Evolutionary conservation across 1,140 invertebrate species (phyloP), one percentile per base, ranked within the genome.

Genomic region (Aricia agestis): DNA sequence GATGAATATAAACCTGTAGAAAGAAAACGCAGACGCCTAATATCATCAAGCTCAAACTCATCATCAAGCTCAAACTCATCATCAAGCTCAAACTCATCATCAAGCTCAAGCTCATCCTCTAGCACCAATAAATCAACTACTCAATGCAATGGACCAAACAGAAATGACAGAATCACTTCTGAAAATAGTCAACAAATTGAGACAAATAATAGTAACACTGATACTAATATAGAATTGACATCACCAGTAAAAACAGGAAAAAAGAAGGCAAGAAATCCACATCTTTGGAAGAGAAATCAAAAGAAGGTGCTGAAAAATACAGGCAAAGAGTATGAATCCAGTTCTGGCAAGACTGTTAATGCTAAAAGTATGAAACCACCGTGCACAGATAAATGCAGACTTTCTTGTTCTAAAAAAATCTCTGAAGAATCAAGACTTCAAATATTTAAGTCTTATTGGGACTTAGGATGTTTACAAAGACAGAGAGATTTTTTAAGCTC

Each of bases 121-220:
- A 70, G 57, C 17, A 61, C 58, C 2, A 61, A 57, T 17, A 9
- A 61, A 70, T 61, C 25, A 41, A 63, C 68, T 57, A 77, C 68
- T 63, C 25, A 25, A 25, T 25, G 25, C 25, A 79, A 80, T 41
- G 69, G 71, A 66, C 79, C 68, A 67, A 72, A 85, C 58, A 80
- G 82, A 67, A 84, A 82, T 61, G 75, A 76, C 11, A 25, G 25
- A 25, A 25, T 25, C 25, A 25, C 25, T 25, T 25, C 25, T 25
- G 25, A 25, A 25, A 25, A 25, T 25, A 25, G 25, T 25, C 25
- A 25, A 25, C 25, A 25, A 25, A 25, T 25, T 25, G 25, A 25
- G 25, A 25, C 25, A 25, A 25, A 25, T 25, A 25, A 25, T 25
- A 19, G 70, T 76, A 82, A 58, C 72, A 83, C 63, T 88, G 66